These are phyloP conservation scores for Chironomus tentans DNA, from an alignment of 2,888 invertebrate species.

Conservation along the genomic window DNA sequence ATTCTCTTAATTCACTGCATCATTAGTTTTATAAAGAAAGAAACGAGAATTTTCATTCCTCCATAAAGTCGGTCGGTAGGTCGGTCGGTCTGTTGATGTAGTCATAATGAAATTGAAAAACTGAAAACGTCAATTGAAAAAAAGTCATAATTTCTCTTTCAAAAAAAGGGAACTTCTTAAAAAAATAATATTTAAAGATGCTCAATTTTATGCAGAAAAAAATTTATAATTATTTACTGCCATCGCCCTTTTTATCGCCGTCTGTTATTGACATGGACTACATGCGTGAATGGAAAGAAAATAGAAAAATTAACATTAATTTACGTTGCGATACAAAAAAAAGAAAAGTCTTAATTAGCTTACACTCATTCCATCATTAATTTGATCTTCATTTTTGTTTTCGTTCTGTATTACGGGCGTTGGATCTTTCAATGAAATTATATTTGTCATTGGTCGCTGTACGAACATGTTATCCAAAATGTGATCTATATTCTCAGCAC, in stretches of 20 bases:
- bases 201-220: neutral
- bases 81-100: too few relatives aligned
- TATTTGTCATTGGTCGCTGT: constrained; percentile 42
- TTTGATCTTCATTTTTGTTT: neutral
- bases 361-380: neutral
- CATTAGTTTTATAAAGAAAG: too few relatives aligned
- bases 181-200: neutral
- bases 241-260: neutral
- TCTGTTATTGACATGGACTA: neutral
- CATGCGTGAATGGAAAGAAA: neutral
- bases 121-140: neutral
- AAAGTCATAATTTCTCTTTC: too few relatives aligned
- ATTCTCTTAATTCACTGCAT: neutral
- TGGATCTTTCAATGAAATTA: constrained; percentile 31
- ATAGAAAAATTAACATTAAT: neutral
- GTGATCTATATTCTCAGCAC: constrained; percentile 51
- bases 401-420: constrained; percentile 28
- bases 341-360: neutral
- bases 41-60: too few relatives aligned
- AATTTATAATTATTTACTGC: neutral
- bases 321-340: neutral
- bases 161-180: neutral
- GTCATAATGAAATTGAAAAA: neutral
- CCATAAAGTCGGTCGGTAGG: too few relatives aligned
- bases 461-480: constrained; percentile 59